Conservation (phyloP, 2,113 vertebrate species). For the Vulpes lagopus region DNA sequence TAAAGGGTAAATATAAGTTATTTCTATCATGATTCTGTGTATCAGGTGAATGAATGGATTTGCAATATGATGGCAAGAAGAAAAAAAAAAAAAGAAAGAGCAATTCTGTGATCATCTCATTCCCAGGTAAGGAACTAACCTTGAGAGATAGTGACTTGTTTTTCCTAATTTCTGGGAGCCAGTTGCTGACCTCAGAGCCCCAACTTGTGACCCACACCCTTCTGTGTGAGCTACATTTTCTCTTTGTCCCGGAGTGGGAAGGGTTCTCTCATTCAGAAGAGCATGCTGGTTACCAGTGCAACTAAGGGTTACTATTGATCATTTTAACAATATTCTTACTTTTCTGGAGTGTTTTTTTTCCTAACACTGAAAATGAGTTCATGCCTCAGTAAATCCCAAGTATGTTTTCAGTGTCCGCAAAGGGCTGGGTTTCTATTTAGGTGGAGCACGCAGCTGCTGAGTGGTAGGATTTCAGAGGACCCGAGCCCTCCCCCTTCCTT, state of each 20-base stretch:
- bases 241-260: background rate
- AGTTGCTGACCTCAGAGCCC: background rate
- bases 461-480: background rate
- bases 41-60: background rate
- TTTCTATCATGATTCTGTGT: background rate
- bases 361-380: background rate
- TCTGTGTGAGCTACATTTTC: background rate
- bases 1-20: background rate
- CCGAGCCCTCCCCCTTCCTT: background rate
- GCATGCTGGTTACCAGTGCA: background rate
- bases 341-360: background rate
- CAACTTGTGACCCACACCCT: background rate
- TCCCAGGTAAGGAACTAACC: background rate
- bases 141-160: background rate
- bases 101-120: background rate
- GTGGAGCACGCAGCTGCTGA: constrained; percentile 44
- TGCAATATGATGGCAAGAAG: background rate
- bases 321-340: background rate
- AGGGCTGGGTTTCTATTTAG: constrained; percentile 4
- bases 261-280: background rate
- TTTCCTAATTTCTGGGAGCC: background rate
- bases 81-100: background rate
- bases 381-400: background rate
- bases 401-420: background rate
- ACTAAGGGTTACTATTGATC: background rate